Base-by-base conservation (phyloP, 1,140 invertebrate species). In the Platyura marginata region DNA sequence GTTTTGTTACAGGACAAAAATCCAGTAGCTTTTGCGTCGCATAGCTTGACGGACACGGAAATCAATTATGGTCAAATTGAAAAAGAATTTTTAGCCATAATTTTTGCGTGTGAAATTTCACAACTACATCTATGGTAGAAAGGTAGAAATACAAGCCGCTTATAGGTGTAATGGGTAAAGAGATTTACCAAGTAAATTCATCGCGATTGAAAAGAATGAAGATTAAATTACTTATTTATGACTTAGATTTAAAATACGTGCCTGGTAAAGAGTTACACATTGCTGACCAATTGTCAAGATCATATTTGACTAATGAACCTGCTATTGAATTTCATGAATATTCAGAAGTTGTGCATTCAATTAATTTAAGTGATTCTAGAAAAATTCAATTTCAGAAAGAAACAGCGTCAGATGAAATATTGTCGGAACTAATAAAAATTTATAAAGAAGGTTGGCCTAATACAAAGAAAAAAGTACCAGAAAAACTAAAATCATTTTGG, bases 201-300 rank as follows among this genome's bases (percentile, higher is more conserved):
- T 47, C 47, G 33, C 42, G 63, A 39, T 45, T 69, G n/a, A 61
- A 66, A 46, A 33, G 54, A 11, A 55, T 65, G 51, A 46, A 58
- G 13, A 46, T 68, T 9, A 51, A 52, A 41, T 33, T 66, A 5
- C 48, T 56, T 20, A 49, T 51, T 32, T 67, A 63, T 48, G 46
- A 51, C 16, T 45, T 57, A 25, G 49, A 54, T 15, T 44, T 51
- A 2, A 46, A 43, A 19, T 52, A 56, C 39, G 9, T 52, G 9
- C 51, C 55, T 23, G 56, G 53, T 1, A 51, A 53, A 46, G 4
- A 41, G 1, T 50, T 59, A 42, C 39, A 50, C 23, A 44, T 57
- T 36, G 51, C 51, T 43, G 56, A 61, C 51, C 44, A 43, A 33
- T 49, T 51, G 47, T 47, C 58, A 48, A 22, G 59, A 51, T 23